These are phyloP conservation scores for Isichthys henryi DNA, from an alignment of 2,113 vertebrate species.

Conservation along the genomic window DNA sequence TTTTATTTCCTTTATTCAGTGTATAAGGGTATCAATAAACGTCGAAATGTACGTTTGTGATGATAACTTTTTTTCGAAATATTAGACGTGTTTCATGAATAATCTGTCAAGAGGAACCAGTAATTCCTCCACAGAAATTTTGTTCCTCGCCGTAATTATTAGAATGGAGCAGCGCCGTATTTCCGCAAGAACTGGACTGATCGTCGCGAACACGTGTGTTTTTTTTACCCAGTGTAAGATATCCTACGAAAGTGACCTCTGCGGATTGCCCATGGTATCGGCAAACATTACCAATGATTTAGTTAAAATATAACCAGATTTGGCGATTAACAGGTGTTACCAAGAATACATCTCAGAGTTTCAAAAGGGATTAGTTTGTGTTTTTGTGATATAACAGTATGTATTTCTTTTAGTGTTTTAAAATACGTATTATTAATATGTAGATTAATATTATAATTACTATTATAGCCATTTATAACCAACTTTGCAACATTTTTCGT, in stretches of 20 bases:
- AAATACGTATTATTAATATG: not conserved
- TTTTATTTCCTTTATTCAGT: not conserved
- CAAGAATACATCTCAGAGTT: not conserved
- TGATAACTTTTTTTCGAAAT: not conserved
- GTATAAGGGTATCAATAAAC: not conserved
- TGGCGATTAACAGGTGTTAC: not conserved
- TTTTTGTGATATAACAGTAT: not conserved
- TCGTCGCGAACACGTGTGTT: not conserved
- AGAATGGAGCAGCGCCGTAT: not conserved
- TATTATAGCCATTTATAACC: not conserved
- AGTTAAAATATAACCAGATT: constrained; percentile 13
- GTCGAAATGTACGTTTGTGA: not conserved
- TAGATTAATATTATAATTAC: not conserved
- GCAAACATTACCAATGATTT: not conserved
- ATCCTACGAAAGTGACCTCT: not conserved
- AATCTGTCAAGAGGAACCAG: not conserved
- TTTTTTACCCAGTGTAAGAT: not conserved
- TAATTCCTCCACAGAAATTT: not conserved
- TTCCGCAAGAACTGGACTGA: not conserved
- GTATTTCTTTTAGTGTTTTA: not conserved
- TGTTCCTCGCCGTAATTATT: not conserved
- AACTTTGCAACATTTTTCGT: not conserved
- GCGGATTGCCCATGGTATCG: not conserved
- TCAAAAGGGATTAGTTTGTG: not conserved
- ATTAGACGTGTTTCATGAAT: not conserved